Base-by-base conservation (phyloP, 2,888 invertebrate species). In the Netelia fuscicornis region DNA sequence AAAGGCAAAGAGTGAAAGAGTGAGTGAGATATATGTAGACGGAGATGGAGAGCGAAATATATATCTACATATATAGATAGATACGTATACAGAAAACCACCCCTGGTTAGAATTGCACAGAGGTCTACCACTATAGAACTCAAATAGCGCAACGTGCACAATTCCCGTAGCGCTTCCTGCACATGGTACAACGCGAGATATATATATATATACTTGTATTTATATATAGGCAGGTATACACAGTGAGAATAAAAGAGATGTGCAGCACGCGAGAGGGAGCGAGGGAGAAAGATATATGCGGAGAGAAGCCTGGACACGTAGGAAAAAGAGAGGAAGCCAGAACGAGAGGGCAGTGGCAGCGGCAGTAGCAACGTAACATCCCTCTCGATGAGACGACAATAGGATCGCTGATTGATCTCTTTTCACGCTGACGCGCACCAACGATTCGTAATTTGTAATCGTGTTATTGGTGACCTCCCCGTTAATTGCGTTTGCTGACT, bases 351-450 rank as follows among this genome's bases (percentile, higher is more conserved):
- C 25, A 77, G 77, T 23, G 25, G 8, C 20, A 42, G 62, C 71
- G 64, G 72, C 52, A 52, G 52, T 11, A 52, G 52, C 52, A 77
- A 72, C 77, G 77, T 37, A 74, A 37, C 44, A 58, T 77, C 58
- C 20, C 25, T 64, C 70, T 71, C 71, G 79, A 86, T 84, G 84
- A 84, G 72, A 79, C 81, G 87, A 91, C 91, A 92, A 92, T 91
- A 85, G 90, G 76, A 84, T 81, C 86, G 88, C 86, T 92, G 91
- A 92, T 92, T 92, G 91, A 89, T 91, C 89, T 90, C 88, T 90
- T 91, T 91, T 90, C 85, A 70, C 86, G 88, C 91, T 89, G 87
- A 89, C 89, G 87, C 84, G 88, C 81, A 87, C 88, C 87, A 89
- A 87, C 88, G 88, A 84, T 85, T 82, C 83, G 89, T 91, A 89